Base-by-base conservation (phyloP, 30 jellyfish, hydroid and myxozoan genomes). In the Pelagia noctiluca region DNA sequence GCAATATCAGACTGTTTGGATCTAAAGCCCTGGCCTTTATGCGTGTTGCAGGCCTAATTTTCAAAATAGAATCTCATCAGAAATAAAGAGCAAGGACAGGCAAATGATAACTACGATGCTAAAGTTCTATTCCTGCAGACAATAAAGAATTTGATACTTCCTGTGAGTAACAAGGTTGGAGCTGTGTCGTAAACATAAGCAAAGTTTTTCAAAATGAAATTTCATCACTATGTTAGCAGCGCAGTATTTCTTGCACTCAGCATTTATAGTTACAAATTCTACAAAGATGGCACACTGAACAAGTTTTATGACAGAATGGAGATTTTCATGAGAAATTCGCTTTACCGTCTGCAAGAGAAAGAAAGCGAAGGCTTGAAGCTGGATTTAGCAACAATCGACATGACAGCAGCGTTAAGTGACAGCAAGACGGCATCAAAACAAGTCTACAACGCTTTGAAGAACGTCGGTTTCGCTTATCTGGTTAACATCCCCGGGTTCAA, bases 381-480 rank as follows among this genome's bases (percentile, higher is more conserved):
- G 1, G 24, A 80, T 11, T 69, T 80, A 4, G 90, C 82, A 34
- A 21, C 74, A 34, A 65, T 80, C 31, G 90, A 80, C 70, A 80
- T 80, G 90, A 66, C 77, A 1, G 75, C 50, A 47, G 90, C 90
- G 0, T 52, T 48, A 32, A 28, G 2, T 34, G 69, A 80, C 42
- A 80, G 78, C 68, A 64, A 48, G 21, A 57, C 29, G 28, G 84
- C 75, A 11, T 76, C 82, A 19, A 22, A 11, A 8, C 50, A 80
- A 66, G 61, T 80, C 16, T 64, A 38, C 65, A 37, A 66, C 50
- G 90, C 90, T 19, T 35, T 80, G 48, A 80, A 47, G 29, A 65
- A 78, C 75, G 96, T 84, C 19, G 97, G 97, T 30, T 83, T 90
- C 78, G 97, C 96, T 1, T 83, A 76, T 71, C 33, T 90, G n/a